phyloP scores from a whole-genome alignment of 23 tunicate species.

The Trididemnum nubilum region DNA sequence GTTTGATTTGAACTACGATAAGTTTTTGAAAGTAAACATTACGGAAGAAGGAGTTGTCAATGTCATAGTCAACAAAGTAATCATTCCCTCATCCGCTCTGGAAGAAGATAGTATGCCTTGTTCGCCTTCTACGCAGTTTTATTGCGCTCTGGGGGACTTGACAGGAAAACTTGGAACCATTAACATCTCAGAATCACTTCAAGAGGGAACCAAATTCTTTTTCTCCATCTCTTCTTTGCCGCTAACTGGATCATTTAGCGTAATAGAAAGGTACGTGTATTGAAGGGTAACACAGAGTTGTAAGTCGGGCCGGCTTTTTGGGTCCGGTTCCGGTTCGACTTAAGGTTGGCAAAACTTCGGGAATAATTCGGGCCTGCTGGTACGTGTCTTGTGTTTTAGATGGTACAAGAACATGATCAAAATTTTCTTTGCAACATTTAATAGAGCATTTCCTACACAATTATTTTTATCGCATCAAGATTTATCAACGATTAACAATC shows the following conservation, averaged over 20 bases:
- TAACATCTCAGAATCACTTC: conserved; percentile 24
- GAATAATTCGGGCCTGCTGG: no score
- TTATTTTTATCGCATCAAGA: no score
- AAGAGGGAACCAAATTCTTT: conserved; percentile 50
- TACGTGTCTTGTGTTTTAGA: no score
- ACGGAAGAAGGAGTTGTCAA: not conserved
- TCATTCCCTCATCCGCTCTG: not conserved
- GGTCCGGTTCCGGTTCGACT: no score
- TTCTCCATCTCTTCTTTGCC: conserved; percentile 58
- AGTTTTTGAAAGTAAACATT: not conserved
- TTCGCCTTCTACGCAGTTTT: conserved; percentile 38
- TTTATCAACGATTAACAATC: no score
- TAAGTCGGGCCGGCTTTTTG: no score
- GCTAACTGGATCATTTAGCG: conserved; percentile 40
- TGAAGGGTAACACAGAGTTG: no score
- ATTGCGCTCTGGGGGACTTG: conserved; percentile 81
- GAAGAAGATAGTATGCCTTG: conserved; percentile 33
- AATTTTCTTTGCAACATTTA: no score
- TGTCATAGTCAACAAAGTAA: not conserved
- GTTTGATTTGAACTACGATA: no score
- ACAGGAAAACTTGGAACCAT: conserved; percentile 41
- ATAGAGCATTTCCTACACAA: no score
- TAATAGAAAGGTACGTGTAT: conserved; percentile 69
- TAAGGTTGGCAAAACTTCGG: no score
- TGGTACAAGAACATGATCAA: no score